Conservation (phyloP, 2,797 vertebrate genomes). For the Hippocampus kuda region DNA sequence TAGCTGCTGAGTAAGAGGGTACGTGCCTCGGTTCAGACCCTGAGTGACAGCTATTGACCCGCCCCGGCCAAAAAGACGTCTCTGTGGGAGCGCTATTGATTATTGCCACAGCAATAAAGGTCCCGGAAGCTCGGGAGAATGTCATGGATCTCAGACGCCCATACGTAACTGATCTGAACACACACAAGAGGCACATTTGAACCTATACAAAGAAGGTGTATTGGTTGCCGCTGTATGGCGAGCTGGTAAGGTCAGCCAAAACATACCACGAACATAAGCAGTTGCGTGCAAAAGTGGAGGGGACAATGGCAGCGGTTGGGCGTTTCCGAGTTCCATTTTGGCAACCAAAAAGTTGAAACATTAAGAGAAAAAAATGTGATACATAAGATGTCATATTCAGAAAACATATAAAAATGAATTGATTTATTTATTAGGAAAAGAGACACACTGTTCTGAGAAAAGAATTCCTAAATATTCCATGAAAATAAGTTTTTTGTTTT, state of each 20-base stretch:
- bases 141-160: conserved; percentile 56
- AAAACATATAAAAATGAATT: too few relatives aligned
- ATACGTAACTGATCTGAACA: conserved; percentile 25
- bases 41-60: conserved; percentile 73
- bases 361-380: too few relatives aligned
- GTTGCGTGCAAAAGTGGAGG: too few relatives aligned
- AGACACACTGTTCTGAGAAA: too few relatives aligned
- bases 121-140: conserved; percentile 66
- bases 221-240: neutral
- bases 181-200: conserved; percentile 30
- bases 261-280: too few relatives aligned
- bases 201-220: neutral
- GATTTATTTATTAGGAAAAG: too few relatives aligned
- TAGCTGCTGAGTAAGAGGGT: conserved; percentile 66
- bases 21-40: conserved; percentile 49
- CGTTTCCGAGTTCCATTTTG: too few relatives aligned
- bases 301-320: too few relatives aligned
- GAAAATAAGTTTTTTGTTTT: too few relatives aligned
- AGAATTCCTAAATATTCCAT: too few relatives aligned
- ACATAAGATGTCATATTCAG: too few relatives aligned
- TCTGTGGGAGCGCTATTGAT: conserved; percentile 71
- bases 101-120: conserved; percentile 64
- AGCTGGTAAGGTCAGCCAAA: neutral
- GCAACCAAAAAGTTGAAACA: too few relatives aligned
- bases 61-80: conserved; percentile 58